A percentile compares a stretch with the other conserved stretches of the same genome.
phyloP scores from a whole-genome alignment of 2,113 vertebrate genomes.

The Pachyramphus minor region DNA sequence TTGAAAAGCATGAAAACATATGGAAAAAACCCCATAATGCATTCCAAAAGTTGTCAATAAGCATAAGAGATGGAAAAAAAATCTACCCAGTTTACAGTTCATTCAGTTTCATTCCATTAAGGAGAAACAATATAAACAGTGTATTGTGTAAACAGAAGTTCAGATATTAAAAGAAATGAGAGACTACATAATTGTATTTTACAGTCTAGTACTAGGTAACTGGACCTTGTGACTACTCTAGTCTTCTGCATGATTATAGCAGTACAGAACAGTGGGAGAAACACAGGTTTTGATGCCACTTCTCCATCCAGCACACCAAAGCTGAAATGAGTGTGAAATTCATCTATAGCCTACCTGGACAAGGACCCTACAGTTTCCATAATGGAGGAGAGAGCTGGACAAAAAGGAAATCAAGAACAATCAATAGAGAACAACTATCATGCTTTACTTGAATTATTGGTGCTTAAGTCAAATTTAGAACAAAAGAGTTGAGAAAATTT shows the following conservation, averaged over 20 bases:
- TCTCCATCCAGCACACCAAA: neutral
- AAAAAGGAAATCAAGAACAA: neutral
- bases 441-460: neutral
- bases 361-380: neutral
- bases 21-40: neutral
- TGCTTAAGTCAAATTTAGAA: neutral
- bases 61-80: neutral
- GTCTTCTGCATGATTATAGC: neutral
- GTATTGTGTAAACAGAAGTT: neutral
- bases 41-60: neutral
- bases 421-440: neutral
- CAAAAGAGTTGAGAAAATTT: neutral
- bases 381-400: neutral
- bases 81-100: neutral
- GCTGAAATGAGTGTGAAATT: neutral
- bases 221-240: neutral
- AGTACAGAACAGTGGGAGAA: neutral
- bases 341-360: neutral
- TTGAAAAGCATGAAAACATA: neutral
- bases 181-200: neutral
- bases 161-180: neutral
- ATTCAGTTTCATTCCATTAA: neutral
- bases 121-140: neutral
- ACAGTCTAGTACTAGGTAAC: neutral
- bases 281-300: neutral